Base-by-base conservation (phyloP, 2,888 invertebrate genomes). In the Harmothoe impar region DNA sequence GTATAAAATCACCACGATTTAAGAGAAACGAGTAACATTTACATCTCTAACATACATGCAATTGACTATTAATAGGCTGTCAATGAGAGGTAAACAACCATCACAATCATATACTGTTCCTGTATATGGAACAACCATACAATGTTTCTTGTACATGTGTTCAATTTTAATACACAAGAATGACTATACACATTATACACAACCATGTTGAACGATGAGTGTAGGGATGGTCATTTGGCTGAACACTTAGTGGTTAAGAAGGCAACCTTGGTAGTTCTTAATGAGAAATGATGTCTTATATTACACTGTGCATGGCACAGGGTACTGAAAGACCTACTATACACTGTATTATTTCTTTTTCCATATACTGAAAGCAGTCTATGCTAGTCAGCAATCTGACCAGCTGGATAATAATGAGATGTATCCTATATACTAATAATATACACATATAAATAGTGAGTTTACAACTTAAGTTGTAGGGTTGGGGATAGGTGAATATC, bases 191-290 rank as follows among this genome's bases (percentile, higher is more conserved):
- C 10, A 43, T 43, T 43, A 43, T 43, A 43, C 43, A 62, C n/a
- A 62, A n/a, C 62, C 62, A 62, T 62, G 62, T 62, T 62, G n/a
- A 62, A 62, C n/a, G 62, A n/a, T 62, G 72, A 72, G 29, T 25
- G 29, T 72, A n/a, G 5, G 72, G 72, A n/a, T 25, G 25, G 72
- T 29, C 25, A 23, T 72, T 15, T 15, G 23, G 25, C 15, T 72
- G 72, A 72, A 72, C 72, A 72, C 72, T n/a, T 15, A 29, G 31
- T 72, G 72, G 72, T 72, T 72, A 72, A 72, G 20, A 72, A 72
- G 20, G 62, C 62, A 62, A 62, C 62, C 62, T 62, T 20, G 62
- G 15, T 62, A n/a, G 62, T 62, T 43, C 43, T 43, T 62, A 62
- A 20, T n/a, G 62, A 62, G n/a, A 62, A 62, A 62, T 62, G 62